Evolutionary conservation across 2,888 invertebrate genomes (phyloP).

Genomic region (Drosophila pegasa): DNA sequence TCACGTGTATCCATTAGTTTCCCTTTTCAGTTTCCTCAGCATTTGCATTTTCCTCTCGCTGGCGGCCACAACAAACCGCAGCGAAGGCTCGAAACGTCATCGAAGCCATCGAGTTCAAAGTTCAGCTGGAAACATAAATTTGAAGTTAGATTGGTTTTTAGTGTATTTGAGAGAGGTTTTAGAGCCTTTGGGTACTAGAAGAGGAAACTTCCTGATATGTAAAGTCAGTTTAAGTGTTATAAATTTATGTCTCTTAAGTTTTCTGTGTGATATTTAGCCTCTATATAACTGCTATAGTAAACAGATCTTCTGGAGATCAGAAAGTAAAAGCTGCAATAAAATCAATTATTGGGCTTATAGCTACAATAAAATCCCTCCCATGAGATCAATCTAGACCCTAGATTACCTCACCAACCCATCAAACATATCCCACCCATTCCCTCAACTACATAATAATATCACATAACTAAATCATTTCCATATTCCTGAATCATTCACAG

Average conservation of each 20-base stretch:
- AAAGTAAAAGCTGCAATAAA: not conserved
- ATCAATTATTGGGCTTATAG: not conserved
- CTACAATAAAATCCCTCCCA: not conserved
- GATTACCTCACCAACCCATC: too few species aligned
- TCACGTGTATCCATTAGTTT: conserved; percentile 74
- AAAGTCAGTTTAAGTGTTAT: not conserved
- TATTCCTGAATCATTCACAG: not conserved
- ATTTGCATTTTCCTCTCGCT: conserved; percentile 16
- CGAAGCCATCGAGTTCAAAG: conserved; percentile 34
- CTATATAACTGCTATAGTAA: not conserved
- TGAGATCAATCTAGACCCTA: not conserved
- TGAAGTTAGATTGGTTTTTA: not conserved
- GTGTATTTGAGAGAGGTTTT: not conserved
- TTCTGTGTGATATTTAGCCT: not conserved
- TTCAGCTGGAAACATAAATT: conserved; percentile 8
- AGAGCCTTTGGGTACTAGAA: not conserved
- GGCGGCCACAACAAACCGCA: conserved; percentile 36
- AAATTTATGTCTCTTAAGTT: not conserved
- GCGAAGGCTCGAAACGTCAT: conserved; percentile 15
- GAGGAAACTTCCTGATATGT: not conserved
- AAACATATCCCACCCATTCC: too few species aligned
- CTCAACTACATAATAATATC: not conserved
- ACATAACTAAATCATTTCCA: not conserved
- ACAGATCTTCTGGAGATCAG: not conserved
- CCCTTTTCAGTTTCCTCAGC: conserved; percentile 47